Conservation (phyloP, 2,888 invertebrate genomes). For the Apomyelois bistriatella region DNA sequence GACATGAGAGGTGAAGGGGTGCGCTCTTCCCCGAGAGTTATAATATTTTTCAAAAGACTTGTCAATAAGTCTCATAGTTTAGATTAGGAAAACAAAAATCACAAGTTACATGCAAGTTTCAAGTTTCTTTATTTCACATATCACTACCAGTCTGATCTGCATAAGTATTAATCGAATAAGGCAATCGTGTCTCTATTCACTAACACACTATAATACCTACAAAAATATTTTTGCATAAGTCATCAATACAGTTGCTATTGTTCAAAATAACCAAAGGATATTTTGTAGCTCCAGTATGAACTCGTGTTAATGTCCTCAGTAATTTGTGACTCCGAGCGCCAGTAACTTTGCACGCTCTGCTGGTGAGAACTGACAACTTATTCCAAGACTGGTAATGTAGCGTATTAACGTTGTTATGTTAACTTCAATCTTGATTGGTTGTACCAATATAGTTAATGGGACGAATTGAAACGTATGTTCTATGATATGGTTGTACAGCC, state of each 20-base stretch:
- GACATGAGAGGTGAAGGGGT: too few species aligned
- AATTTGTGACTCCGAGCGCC: constrained; percentile 31
- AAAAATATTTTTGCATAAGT: too few species aligned
- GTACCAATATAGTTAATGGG: background rate
- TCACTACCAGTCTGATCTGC: too few species aligned
- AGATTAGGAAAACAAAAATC: too few species aligned
- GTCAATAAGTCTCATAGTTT: too few species aligned
- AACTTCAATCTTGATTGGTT: background rate
- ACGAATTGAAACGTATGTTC: background rate
- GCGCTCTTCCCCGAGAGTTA: too few species aligned
- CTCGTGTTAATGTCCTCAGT: constrained; percentile 36
- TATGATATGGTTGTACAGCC: background rate
- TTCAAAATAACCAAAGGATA: background rate
- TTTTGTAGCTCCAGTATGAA: background rate
- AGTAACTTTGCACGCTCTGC: constrained; percentile 23
- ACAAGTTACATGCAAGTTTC: too few species aligned
- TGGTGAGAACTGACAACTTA: background rate
- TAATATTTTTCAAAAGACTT: too few species aligned
- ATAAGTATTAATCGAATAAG: too few species aligned
- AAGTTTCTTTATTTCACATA: too few species aligned
- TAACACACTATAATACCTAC: too few species aligned
- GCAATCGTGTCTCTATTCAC: too few species aligned
- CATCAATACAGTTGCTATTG: background rate
- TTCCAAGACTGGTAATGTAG: background rate
- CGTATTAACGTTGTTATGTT: background rate